A percentile compares a stretch with the other conserved stretches of the same genome.
Evolutionary conservation across 2,113 vertebrate genomes (phyloP).

Genomic region (Nicator chloris): DNA sequence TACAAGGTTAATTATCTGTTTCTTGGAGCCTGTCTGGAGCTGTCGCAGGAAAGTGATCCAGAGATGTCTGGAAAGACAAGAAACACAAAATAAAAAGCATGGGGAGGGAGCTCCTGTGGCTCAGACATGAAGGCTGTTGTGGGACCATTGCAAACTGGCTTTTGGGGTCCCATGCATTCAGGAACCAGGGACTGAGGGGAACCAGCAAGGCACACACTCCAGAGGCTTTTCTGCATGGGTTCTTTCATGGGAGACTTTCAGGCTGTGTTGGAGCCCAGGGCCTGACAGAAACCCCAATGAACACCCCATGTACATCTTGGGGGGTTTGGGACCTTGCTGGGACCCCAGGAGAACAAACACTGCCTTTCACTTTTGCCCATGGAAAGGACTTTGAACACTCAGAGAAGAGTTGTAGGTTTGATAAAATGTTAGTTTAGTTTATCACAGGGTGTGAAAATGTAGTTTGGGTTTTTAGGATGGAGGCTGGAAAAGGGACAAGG

Average conservation of each 20-base stretch:
- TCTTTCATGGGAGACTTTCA: not conserved
- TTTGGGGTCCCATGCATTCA: not conserved
- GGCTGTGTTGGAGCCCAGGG: too few relatives aligned
- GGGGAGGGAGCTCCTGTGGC: not conserved
- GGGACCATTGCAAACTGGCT: not conserved
- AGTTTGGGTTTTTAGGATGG: too few relatives aligned
- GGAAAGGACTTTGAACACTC: too few relatives aligned
- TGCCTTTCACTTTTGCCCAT: too few relatives aligned
- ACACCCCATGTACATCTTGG: too few relatives aligned
- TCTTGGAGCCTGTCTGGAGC: not conserved
- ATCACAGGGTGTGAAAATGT: too few relatives aligned
- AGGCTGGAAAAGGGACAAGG: too few relatives aligned
- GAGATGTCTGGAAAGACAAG: not conserved
- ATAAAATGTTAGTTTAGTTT: too few relatives aligned
- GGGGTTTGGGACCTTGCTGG: too few relatives aligned
- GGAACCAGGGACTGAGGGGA: not conserved
- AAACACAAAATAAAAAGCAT: accelerated
- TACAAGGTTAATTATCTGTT: not conserved
- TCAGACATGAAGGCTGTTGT: not conserved
- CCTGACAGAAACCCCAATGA: too few relatives aligned
- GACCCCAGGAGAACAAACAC: too few relatives aligned
- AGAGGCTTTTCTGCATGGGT: not conserved
- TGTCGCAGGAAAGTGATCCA: not conserved
- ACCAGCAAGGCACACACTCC: accelerated
- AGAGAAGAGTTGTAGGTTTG: too few relatives aligned